phyloP scores from a whole-genome alignment of 2,113 vertebrate species.

The Atherinomorus stipes region DNA sequence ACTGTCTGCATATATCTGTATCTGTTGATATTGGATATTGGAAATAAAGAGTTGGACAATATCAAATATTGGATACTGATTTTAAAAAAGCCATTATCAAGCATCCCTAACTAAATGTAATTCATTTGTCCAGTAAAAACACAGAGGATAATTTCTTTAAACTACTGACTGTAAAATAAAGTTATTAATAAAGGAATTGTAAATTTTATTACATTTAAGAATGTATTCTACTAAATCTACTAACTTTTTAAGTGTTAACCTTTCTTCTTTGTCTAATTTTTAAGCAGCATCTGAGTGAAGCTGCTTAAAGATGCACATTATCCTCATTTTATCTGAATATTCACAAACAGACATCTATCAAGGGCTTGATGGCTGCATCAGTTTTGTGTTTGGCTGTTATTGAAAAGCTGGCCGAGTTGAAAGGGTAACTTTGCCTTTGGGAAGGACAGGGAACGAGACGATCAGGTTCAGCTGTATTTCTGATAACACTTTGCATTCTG shows the following conservation, averaged over 20 bases:
- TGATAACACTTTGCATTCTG: conserved; percentile 80
- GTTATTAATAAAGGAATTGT: no score
- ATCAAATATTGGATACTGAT: no score
- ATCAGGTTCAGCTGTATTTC: conserved; percentile 69
- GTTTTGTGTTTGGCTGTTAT: conserved; percentile 74
- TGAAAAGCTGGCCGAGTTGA: conserved; percentile 72
- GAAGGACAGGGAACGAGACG: conserved; percentile 75
- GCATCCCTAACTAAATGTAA: no score
- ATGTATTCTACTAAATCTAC: no score
- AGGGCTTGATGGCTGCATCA: conserved; percentile 38
- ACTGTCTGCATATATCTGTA: no score
- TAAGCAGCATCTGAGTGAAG: no score
- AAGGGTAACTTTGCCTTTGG: conserved; percentile 84
- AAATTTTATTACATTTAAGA: no score
- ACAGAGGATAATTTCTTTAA: background rate
- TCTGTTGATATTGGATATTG: no score
- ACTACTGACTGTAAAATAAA: background rate
- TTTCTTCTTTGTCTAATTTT: no score
- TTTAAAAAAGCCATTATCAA: no score
- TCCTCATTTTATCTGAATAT: conserved; percentile 31
- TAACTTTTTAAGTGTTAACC: no score
- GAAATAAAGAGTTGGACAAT: no score
- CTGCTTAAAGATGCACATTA: conserved; percentile 15
- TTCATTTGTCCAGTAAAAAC: background rate
- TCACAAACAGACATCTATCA: conserved; percentile 27